Percentiles rank a stretch among this genome's conserved stretches.
phyloP scores from a whole-genome alignment of 1,140 invertebrate species.

The Galleria mellonella region DNA sequence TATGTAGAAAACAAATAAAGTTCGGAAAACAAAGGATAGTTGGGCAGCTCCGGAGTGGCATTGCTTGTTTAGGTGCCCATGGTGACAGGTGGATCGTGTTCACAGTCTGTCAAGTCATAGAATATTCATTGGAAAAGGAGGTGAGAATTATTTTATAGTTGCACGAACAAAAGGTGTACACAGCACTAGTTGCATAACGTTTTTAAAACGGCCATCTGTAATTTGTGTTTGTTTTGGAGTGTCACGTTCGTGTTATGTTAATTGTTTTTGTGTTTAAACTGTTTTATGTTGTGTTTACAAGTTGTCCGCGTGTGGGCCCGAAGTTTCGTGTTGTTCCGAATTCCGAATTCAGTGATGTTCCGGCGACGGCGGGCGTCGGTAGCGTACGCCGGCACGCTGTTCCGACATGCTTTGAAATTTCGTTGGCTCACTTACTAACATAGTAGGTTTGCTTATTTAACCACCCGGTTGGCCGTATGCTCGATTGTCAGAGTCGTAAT shows the following conservation, averaged over 20 bases:
- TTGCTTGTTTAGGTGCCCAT: constrained; percentile 58
- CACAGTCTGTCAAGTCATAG: constrained; percentile 28
- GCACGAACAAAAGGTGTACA: not conserved
- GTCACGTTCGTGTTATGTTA: not conserved
- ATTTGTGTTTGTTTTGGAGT: constrained; percentile 6
- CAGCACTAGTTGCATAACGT: not conserved
- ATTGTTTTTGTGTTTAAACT: not conserved
- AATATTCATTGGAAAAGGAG: constrained; percentile 24
- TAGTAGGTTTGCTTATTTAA: too few species aligned
- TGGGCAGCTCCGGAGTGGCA: constrained; percentile 23
- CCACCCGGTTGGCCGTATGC: too few species aligned
- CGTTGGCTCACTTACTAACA: too few species aligned
- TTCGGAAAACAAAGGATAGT: constrained; percentile 56
- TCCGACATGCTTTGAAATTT: too few species aligned
- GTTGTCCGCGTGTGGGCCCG: constrained; percentile 16
- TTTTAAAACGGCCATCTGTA: not conserved
- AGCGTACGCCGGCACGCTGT: constrained; percentile 7
- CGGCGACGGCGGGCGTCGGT: constrained; percentile 51
- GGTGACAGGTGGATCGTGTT: constrained; percentile 40
- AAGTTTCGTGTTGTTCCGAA: constrained; percentile 30
- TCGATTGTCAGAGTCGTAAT: too few species aligned
- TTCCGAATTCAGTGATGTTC: constrained; percentile 37
- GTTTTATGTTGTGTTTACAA: constrained; percentile 10
- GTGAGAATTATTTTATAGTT: constrained; percentile 21
- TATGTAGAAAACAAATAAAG: constrained; percentile 53